phyloP scores from a whole-genome alignment of 2,888 invertebrate genomes.

The Anthophora plumipes region DNA sequence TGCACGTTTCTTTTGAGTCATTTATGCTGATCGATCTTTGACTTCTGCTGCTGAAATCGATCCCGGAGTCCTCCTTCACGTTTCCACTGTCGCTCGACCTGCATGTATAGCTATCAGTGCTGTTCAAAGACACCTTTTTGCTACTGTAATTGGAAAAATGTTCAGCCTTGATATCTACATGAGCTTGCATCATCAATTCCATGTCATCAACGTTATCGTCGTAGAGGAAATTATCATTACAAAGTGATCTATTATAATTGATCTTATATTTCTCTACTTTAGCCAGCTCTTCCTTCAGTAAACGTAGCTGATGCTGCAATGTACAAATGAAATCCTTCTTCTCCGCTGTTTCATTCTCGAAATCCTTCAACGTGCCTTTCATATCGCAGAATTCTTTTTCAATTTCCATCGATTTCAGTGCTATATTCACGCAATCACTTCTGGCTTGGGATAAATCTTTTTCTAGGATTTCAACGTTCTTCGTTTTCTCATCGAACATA shows the following conservation, averaged over 20 bases:
- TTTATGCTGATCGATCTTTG: conserved; percentile 22
- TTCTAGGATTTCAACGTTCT: conserved; percentile 1
- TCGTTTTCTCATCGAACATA: conserved; percentile 56
- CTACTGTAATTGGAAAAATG: neutral
- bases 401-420: conserved; percentile 5
- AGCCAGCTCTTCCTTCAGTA: conserved; percentile 47
- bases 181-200: conserved; percentile 13
- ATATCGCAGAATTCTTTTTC: conserved; percentile 38
- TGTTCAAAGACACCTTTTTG: conserved; percentile 12
- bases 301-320: conserved; percentile 46
- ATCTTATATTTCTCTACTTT: neutral
- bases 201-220: conserved; percentile 31
- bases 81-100: conserved; percentile 65
- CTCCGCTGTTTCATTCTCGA: conserved; percentile 52
- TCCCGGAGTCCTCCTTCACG: conserved; percentile 79
- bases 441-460: neutral
- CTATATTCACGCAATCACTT: conserved; percentile 8
- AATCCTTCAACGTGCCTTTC: conserved; percentile 37
- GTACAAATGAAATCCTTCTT: conserved; percentile 39
- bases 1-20: too few species aligned
- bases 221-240: conserved; percentile 29
- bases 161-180: conserved; percentile 9
- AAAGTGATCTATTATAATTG: neutral
- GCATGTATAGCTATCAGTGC: conserved; percentile 23
- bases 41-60: conserved; percentile 38